phyloP scores from a whole-genome alignment of 2,888 invertebrate genomes.

The Spialia ferax region DNA sequence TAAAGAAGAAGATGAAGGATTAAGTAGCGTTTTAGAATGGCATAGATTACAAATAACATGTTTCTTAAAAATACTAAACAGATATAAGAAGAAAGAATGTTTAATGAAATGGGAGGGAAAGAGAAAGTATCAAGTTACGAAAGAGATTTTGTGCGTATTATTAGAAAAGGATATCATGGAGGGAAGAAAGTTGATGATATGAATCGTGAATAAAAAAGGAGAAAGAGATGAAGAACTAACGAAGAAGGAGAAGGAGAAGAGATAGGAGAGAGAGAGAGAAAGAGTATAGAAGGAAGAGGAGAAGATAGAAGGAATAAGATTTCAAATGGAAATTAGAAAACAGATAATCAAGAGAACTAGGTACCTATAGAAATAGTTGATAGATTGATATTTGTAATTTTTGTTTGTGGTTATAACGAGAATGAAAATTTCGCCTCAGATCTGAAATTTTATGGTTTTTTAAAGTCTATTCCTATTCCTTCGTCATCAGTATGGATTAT shows the following conservation, averaged over 20 bases:
- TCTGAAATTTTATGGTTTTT: not conserved
- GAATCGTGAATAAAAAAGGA: not conserved
- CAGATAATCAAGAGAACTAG: not conserved
- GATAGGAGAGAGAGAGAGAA: not conserved
- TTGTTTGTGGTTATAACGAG: not conserved
- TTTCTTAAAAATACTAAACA: not conserved
- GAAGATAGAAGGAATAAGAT: no score
- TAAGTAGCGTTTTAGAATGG: not conserved
- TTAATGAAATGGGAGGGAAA: not conserved
- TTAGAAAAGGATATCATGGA: not conserved
- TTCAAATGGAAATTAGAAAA: no score
- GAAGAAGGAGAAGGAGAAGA: not conserved
- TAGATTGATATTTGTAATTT: not conserved
- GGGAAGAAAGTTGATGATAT: not conserved
- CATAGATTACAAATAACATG: not conserved
- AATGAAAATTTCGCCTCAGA: not conserved
- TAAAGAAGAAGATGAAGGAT: not conserved
- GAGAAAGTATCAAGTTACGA: not conserved
- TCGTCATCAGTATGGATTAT: no score
- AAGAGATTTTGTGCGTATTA: not conserved
- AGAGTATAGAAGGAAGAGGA: no score
- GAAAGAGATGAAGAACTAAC: not conserved
- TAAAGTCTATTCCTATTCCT: no score
- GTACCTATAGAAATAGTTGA: not conserved
- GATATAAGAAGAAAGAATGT: not conserved